Evolutionary conservation across 2,797 vertebrate species (phyloP).

Genomic region (Centropyge bicolor): DNA sequence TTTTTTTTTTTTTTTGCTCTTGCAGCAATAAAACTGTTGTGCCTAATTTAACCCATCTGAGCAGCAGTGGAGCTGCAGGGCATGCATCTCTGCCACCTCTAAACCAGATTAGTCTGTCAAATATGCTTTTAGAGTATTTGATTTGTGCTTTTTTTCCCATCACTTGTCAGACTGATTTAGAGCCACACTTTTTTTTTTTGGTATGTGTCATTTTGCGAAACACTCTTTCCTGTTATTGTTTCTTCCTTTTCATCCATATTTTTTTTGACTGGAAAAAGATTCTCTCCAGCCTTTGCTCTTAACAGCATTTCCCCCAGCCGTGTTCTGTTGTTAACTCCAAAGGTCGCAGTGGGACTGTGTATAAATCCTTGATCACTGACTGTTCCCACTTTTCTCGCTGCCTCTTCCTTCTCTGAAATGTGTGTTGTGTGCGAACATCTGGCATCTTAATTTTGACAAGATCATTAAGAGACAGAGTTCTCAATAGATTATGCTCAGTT

Average conservation of each 20-base stretch:
- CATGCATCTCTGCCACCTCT: constrained; percentile 64
- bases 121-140: constrained; percentile 63
- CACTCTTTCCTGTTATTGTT: constrained; percentile 5
- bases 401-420: constrained; percentile 22
- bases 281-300: background rate
- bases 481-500: constrained; percentile 67
- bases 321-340: constrained; percentile 1
- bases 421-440: constrained; percentile 41
- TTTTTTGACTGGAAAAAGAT: constrained; percentile 7
- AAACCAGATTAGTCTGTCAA: constrained; percentile 76
- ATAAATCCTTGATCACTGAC: constrained; percentile 10
- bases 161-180: constrained; percentile 62
- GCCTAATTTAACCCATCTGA: constrained; percentile 70
- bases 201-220: constrained; percentile 13
- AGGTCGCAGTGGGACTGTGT: background rate
- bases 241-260: constrained; percentile 16
- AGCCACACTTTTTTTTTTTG: constrained; percentile 24
- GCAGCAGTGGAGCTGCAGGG: constrained; percentile 55
- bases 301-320: background rate
- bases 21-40: constrained; percentile 60
- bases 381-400: constrained; percentile 6
- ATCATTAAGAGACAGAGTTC: constrained; percentile 49
- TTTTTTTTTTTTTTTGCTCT: constrained; percentile 38
- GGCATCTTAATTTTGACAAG: constrained; percentile 61
- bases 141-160: constrained; percentile 34